These are phyloP conservation scores for Saguinus midas DNA, from an alignment of 2,113 vertebrate species.

Conservation along the genomic window DNA sequence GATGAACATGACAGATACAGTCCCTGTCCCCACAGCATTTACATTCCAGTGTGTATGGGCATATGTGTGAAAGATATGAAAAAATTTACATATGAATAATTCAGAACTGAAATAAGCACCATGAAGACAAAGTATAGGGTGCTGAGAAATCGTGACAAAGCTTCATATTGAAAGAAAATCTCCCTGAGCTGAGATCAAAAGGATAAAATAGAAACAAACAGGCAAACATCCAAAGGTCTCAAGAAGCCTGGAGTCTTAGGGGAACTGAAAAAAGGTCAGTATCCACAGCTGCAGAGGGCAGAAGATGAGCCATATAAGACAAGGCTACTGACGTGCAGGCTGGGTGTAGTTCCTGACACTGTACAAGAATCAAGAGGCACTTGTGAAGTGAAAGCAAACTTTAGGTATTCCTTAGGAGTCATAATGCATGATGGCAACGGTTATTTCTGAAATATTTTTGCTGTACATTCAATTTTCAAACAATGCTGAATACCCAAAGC, in stretches of 20 bases:
- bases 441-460: background rate
- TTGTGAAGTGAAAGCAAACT: background rate
- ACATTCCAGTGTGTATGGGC: background rate
- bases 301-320: background rate
- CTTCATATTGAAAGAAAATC: background rate
- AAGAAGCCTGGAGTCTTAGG: background rate
- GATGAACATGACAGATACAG: background rate
- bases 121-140: background rate
- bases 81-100: background rate
- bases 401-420: background rate
- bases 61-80: background rate
- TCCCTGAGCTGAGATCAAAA: background rate
- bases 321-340: background rate
- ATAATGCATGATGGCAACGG: background rate
- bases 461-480: conserved; percentile 6
- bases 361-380: background rate
- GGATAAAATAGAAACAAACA: background rate
- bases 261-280: background rate
- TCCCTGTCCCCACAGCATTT: background rate
- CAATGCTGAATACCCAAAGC: background rate
- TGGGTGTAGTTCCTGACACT: background rate
- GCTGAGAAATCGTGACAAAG: background rate
- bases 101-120: background rate
- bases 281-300: background rate
- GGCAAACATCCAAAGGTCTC: background rate